phyloP scores from a whole-genome alignment of 1,140 invertebrate genomes.

The Drosophila biarmipes region DNA sequence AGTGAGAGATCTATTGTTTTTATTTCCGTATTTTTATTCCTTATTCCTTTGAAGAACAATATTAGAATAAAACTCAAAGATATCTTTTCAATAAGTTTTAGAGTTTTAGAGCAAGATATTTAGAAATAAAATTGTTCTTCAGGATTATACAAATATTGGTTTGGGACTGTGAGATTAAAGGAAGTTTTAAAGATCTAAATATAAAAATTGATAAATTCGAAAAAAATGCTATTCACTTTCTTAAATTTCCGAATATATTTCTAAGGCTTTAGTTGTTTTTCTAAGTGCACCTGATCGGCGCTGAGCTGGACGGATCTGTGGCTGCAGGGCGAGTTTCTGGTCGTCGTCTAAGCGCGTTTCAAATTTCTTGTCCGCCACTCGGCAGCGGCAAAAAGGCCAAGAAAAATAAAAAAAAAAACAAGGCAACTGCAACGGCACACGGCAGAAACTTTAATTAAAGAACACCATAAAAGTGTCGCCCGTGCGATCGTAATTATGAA shows the following conservation, averaged over 20 bases:
- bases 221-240: too few species aligned
- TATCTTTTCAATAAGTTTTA: too few species aligned
- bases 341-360: constrained; percentile 68
- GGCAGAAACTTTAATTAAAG: constrained; percentile 78
- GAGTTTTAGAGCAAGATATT: too few species aligned
- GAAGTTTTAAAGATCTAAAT: too few species aligned
- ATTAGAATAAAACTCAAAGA: too few species aligned
- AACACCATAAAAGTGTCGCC: constrained; percentile 82
- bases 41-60: too few species aligned
- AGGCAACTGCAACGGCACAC: constrained; percentile 39
- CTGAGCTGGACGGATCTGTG: constrained; percentile 35
- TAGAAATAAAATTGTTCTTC: too few species aligned
- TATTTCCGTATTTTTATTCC: too few species aligned
- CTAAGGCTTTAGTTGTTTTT: not conserved
- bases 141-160: too few species aligned
- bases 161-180: too few species aligned
- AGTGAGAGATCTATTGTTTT: too few species aligned
- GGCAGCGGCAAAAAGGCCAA: constrained; percentile 18
- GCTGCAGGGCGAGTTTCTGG: constrained; percentile 48
- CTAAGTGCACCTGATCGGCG: constrained; percentile 4
- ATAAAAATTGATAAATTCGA: too few species aligned
- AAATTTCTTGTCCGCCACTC: constrained; percentile 65
- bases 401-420: constrained; percentile 24
- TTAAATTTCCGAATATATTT: not conserved
- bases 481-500: constrained; percentile 82